A percentile compares a stretch with the other conserved stretches of the same genome.
phyloP scores from a whole-genome alignment of 1,140 invertebrate genomes.

The Thaumetopoea pityocampa region DNA sequence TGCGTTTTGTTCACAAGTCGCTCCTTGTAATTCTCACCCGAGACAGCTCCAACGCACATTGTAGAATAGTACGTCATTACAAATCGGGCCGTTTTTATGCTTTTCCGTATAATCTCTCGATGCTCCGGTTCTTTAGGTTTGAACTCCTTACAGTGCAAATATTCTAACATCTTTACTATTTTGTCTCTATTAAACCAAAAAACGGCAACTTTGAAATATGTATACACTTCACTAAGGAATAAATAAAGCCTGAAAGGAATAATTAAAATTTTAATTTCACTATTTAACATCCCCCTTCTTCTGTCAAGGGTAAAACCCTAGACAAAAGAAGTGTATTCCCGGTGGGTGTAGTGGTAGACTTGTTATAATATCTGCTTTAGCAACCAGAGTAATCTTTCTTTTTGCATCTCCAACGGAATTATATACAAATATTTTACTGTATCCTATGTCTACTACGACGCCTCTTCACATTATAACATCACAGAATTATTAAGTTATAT shows the following conservation, averaged over 20 bases:
- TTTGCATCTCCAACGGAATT: too few species aligned
- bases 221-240: conserved; percentile 72
- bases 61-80: conserved; percentile 64
- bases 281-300: background rate
- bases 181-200: conserved; percentile 67
- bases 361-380: too few species aligned
- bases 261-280: background rate
- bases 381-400: too few species aligned
- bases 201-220: conserved; percentile 64
- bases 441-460: too few species aligned
- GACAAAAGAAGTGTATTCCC: too few species aligned
- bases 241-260: conserved; percentile 62
- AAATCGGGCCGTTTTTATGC: conserved; percentile 55
- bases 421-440: too few species aligned
- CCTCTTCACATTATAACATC: too few species aligned
- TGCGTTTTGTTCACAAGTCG: too few species aligned
- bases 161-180: conserved; percentile 55
- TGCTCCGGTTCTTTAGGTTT: conserved; percentile 60
- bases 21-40: too few species aligned
- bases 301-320: too few species aligned
- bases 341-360: too few species aligned
- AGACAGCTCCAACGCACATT: conserved; percentile 66
- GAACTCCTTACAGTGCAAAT: conserved; percentile 61
- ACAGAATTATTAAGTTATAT: too few species aligned
- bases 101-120: conserved; percentile 44